These are phyloP conservation scores for Trissolcus basalis DNA, from an alignment of 1,140 invertebrate species.

Conservation along the genomic window DNA sequence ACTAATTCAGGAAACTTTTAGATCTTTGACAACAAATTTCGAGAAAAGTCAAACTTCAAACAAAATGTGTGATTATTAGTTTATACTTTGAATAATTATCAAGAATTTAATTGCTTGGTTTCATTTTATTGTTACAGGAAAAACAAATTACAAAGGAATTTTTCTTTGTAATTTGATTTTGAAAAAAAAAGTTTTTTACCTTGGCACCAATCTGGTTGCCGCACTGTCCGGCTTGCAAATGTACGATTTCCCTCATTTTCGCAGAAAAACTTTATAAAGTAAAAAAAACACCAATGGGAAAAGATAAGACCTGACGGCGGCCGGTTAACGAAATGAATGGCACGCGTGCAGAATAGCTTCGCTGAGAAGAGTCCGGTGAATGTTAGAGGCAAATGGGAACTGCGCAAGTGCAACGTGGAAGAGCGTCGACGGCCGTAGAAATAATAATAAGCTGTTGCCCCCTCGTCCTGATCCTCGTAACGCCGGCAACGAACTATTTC, in stretches of 20 bases:
- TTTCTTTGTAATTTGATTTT: neutral
- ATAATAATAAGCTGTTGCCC: slow-evolving; percentile 40
- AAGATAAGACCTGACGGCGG: slow-evolving; percentile 25
- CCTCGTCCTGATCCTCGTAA: slow-evolving; percentile 51
- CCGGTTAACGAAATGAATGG: slow-evolving; percentile 47
- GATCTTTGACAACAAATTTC: too few species aligned
- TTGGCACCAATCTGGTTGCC: slow-evolving; percentile 87
- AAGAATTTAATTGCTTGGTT: too few species aligned
- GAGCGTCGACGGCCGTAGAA: slow-evolving; percentile 26
- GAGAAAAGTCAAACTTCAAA: neutral
- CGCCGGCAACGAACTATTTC: slow-evolving; percentile 52
- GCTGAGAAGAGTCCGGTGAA: slow-evolving; percentile 31
- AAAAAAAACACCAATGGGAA: slow-evolving; percentile 1
- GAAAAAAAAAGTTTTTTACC: slow-evolving; percentile 70
- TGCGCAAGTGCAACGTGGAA: slow-evolving; percentile 44
- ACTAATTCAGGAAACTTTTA: too few species aligned
- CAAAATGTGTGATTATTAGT: too few species aligned
- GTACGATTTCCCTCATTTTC: slow-evolving; percentile 86
- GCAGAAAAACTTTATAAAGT: neutral
- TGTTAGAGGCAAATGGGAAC: slow-evolving; percentile 9
- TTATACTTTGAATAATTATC: too few species aligned
- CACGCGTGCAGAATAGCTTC: slow-evolving; percentile 30
- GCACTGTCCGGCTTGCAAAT: slow-evolving; percentile 86
- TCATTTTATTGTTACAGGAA: too few species aligned
- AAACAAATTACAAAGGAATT: too few species aligned